Percentiles rank a stretch among this genome's conserved stretches.
phyloP scores from a whole-genome alignment of 2,797 vertebrate species.

The Coccyzus lansbergi region DNA sequence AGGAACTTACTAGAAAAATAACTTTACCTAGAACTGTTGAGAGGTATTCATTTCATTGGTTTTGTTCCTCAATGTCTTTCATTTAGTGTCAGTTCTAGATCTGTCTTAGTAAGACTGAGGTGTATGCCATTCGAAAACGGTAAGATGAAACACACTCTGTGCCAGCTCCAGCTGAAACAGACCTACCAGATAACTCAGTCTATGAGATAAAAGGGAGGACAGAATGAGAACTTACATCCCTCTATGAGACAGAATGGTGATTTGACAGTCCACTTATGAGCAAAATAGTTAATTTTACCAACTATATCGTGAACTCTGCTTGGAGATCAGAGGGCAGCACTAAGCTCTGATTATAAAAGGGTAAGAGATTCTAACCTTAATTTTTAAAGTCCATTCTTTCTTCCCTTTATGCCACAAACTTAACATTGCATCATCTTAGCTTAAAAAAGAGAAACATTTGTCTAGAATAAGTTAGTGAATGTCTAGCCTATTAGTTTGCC shows the following conservation, averaged over 20 bases:
- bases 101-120: not conserved
- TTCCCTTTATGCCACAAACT: not conserved
- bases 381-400: not conserved
- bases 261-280: not conserved
- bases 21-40: not conserved
- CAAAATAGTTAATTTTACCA: not conserved
- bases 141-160: not conserved
- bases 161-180: not conserved
- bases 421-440: not conserved
- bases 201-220: not conserved
- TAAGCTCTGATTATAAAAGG: not conserved
- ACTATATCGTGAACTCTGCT: not conserved
- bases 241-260: not conserved
- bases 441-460: slow-evolving; percentile 5
- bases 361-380: not conserved
- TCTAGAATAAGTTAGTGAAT: not conserved
- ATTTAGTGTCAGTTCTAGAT: not conserved
- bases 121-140: not conserved
- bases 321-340: not conserved
- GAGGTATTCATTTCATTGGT: not conserved
- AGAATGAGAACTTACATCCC: not conserved
- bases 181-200: not conserved
- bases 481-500: not conserved
- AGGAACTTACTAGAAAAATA: not conserved
- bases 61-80: not conserved